Evolutionary conservation across 2,888 invertebrate genomes (phyloP).

Genomic region (Nezara viridula): DNA sequence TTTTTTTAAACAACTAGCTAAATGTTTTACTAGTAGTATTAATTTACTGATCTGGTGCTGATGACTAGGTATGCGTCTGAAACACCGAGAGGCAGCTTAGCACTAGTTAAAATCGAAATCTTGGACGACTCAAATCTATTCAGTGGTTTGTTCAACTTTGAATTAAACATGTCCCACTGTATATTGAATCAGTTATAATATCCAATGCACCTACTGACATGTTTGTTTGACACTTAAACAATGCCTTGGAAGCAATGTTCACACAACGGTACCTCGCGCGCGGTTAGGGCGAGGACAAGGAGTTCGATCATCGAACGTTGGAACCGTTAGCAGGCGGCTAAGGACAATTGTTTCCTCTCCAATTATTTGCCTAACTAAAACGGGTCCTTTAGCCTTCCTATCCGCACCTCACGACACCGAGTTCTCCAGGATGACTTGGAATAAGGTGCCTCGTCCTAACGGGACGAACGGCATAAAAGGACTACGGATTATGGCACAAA

Average conservation of each 20-base stretch:
- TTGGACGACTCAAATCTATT: too few relatives aligned
- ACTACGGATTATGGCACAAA: conserved; percentile 54
- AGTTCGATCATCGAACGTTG: not conserved
- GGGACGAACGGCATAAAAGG: conserved; percentile 53
- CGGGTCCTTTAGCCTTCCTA: conserved; percentile 23
- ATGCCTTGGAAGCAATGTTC: not conserved
- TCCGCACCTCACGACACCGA: conserved; percentile 43
- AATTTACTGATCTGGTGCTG: too few relatives aligned
- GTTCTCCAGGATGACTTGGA: conserved; percentile 38
- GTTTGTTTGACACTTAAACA: not conserved
- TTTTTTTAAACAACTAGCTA: too few relatives aligned
- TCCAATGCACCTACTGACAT: too few relatives aligned
- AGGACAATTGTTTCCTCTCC: conserved; percentile 49
- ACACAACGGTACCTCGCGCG: not conserved
- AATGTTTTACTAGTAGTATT: too few relatives aligned
- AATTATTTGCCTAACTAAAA: conserved; percentile 51
- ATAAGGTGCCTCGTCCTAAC: conserved; percentile 43
- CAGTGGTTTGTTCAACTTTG: too few relatives aligned
- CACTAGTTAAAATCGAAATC: too few relatives aligned
- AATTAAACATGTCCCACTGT: too few relatives aligned
- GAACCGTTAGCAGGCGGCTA: not conserved
- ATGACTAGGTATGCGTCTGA: too few relatives aligned
- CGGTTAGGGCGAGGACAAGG: not conserved
- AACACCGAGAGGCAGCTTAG: too few relatives aligned
- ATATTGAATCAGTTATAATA: too few relatives aligned